phyloP scores from a whole-genome alignment of 2,797 vertebrate genomes.

The Melanotaenia pygmaea region DNA sequence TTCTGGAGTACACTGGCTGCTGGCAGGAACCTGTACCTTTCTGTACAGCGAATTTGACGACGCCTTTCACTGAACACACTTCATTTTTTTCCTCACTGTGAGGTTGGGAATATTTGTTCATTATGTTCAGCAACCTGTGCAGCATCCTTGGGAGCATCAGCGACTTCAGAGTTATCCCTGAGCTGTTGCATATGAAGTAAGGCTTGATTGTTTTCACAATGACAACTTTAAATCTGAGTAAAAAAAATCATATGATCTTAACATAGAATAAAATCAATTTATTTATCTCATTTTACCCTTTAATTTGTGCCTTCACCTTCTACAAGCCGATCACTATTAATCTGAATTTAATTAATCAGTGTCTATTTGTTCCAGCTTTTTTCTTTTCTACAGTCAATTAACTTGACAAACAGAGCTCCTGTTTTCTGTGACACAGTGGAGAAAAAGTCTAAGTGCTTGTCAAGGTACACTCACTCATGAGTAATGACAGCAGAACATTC shows the following conservation, averaged over 20 bases:
- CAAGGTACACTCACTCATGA: constrained; percentile 51
- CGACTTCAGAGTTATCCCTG: too few species aligned
- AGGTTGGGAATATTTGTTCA: too few species aligned
- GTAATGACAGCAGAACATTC: constrained; percentile 55
- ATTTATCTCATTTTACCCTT: constrained; percentile 10
- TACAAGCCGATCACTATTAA: constrained; percentile 12
- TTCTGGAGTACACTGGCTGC: too few species aligned
- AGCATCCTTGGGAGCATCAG: too few species aligned
- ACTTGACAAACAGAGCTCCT: constrained; percentile 46
- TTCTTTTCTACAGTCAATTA: constrained; percentile 49
- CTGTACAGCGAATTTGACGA: too few species aligned
- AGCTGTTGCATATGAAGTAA: too few species aligned
- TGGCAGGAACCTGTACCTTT: too few species aligned
- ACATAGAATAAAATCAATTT: too few species aligned
- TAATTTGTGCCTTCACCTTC: neutral
- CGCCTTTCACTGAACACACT: too few species aligned
- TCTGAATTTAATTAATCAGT: constrained; percentile 39
- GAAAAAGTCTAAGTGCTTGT: constrained; percentile 52
- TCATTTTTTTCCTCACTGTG: too few species aligned
- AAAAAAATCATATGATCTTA: too few species aligned
- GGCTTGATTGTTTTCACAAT: neutral
- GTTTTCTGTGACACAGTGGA: constrained; percentile 31
- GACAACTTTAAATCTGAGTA: neutral
- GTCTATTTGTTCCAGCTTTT: constrained; percentile 20
- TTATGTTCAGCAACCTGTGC: too few species aligned